Evolutionary conservation across 2,797 vertebrate genomes (phyloP).

Genomic region (Anisognathus igniventris): DNA sequence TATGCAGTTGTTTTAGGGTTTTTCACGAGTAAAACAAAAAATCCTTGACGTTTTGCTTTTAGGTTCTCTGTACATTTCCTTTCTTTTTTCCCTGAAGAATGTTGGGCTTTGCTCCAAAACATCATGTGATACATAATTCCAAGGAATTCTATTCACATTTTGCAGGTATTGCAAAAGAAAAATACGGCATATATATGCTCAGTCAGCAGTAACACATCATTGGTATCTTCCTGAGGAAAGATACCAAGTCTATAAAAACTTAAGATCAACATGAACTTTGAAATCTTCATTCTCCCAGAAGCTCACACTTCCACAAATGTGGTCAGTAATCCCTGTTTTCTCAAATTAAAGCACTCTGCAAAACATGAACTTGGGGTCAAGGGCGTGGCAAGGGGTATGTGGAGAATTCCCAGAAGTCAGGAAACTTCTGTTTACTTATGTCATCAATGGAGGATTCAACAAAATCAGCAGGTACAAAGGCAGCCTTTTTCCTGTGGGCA

Average conservation of each 20-base stretch:
- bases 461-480: slow-evolving; percentile 3
- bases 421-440: slow-evolving; percentile 37
- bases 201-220: slow-evolving; percentile 15
- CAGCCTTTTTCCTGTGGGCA: neutral
- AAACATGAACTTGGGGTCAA: slow-evolving; percentile 55
- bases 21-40: neutral
- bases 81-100: neutral
- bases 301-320: neutral
- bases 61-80: neutral
- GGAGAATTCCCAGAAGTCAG: slow-evolving; percentile 31
- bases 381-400: slow-evolving; percentile 6
- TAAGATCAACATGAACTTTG: slow-evolving; percentile 62
- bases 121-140: neutral
- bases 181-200: neutral
- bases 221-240: slow-evolving; percentile 50
- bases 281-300: slow-evolving; percentile 28
- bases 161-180: slow-evolving; percentile 30
- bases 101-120: neutral
- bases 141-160: neutral
- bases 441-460: neutral
- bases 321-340: slow-evolving; percentile 30
- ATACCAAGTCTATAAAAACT: slow-evolving; percentile 50
- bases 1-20: neutral
- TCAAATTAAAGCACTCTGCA: slow-evolving; percentile 28
- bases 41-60: neutral